Evolutionary conservation across 2,797 vertebrate genomes (phyloP), one percentile per base, ranked within the genome.

Genomic region (Linurgus olivaceus): DNA sequence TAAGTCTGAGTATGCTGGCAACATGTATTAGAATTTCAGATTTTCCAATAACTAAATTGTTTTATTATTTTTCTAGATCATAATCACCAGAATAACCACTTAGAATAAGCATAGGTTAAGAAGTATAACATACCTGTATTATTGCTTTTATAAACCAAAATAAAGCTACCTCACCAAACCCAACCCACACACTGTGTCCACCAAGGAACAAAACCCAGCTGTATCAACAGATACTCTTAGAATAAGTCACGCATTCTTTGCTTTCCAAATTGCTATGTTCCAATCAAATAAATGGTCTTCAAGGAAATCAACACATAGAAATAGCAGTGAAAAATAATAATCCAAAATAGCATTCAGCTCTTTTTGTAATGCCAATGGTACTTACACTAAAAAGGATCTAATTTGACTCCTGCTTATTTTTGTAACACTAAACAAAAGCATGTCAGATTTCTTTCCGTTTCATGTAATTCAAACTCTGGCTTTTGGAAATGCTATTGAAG

Each of bases 131-230:
- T 54, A 38, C 13, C 31, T 47, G 15, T 63, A 47, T 54, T 57
- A 54, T 6, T 83, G 20, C 13, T 50, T 33, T 57, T 76, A 68
- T 15, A 76, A 80, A 76, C 25, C 24, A 44, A 87, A 87, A 55
- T 6, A 6, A 81, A 57, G 11, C 7, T 70, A 77, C 16, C 23
- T 52, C 54, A 35, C 24, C 33, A 87, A 66, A 73, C 9, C 12
- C 0, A 0, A 44, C 6, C 5, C 28, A 57, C 8, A 72, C 26
- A 40, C 16, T 29, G 15, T 25, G 17, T n/a, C 24, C 29, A 18
- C 35, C 13, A 40, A 20, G 29, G n/a, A 79, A 70, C 24, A 79
- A 70, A 85, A 75, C 7, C 6, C 21, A 59, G 10, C 11, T 26
- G 7, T 19, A 47, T 25, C 26, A 80, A 76, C 8, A 75, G 24